These are phyloP conservation scores for Anoplolepis gracilipes DNA, from an alignment of 1,140 invertebrate species.

Conservation along the genomic window DNA sequence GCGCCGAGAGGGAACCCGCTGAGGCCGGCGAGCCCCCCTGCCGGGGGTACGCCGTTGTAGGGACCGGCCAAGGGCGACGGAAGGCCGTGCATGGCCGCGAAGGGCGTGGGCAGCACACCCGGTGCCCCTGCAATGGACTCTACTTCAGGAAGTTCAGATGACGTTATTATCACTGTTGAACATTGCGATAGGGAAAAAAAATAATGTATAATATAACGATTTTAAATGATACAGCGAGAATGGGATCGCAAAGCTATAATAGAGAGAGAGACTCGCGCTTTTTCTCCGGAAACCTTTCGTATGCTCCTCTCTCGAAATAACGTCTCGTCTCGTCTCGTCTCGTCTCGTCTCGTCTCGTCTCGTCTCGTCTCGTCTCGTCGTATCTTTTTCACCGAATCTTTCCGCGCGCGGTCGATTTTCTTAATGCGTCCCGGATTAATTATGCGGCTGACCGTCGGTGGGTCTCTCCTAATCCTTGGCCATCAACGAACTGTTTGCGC, in stretches of 20 bases:
- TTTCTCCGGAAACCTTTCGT: too few relatives aligned
- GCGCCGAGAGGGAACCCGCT: constrained; percentile 91
- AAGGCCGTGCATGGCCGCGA: constrained; percentile 90
- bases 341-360: neutral
- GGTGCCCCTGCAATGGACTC: constrained; percentile 89
- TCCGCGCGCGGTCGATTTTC: neutral
- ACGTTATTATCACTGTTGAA: constrained; percentile 66
- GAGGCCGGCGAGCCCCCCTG: constrained; percentile 90
- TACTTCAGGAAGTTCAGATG: constrained; percentile 83
- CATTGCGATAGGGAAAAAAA: neutral
- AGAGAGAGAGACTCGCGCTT: too few relatives aligned
- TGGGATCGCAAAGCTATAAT: too few relatives aligned
- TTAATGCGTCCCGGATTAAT: neutral
- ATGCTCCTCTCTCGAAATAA: too few relatives aligned
- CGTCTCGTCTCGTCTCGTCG: neutral
- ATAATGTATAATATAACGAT: neutral
- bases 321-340: neutral
- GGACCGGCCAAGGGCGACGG: constrained; percentile 90
- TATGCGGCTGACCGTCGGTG: neutral
- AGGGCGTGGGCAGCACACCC: constrained; percentile 94
- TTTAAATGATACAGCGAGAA: too few relatives aligned
- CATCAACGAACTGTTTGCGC: constrained; percentile 48
- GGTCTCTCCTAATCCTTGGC: neutral
- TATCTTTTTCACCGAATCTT: neutral
- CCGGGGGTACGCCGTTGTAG: constrained; percentile 89